phyloP scores from a whole-genome alignment of 2,797 vertebrate genomes.

The Triplophysa yarkandensis region DNA sequence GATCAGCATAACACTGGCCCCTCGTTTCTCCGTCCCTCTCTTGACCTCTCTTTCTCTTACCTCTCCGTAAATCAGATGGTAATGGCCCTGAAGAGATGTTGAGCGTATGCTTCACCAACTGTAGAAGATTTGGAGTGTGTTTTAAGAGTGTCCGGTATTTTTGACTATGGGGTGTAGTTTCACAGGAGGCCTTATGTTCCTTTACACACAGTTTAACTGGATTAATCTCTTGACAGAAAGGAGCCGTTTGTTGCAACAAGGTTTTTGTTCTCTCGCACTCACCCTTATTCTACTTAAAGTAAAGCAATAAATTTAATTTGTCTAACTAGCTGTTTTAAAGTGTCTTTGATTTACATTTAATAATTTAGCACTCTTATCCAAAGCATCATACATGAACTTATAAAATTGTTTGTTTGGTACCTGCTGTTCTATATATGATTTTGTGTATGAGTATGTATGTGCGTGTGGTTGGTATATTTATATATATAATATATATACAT shows the following conservation, averaged over 20 bases:
- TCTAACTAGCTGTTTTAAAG: too few relatives aligned
- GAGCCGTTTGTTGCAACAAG: not conserved
- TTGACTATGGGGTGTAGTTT: constrained; percentile 24
- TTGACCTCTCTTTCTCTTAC: constrained; percentile 34
- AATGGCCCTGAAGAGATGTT: constrained; percentile 28
- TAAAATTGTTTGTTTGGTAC: too few relatives aligned
- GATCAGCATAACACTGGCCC: constrained; percentile 53
- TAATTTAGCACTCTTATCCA: too few relatives aligned
- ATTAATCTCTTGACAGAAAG: constrained; percentile 3
- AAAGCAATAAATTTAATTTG: too few relatives aligned
- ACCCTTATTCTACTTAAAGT: too few relatives aligned
- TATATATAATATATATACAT: too few relatives aligned
- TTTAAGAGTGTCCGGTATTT: not conserved
- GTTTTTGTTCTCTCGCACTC: constrained; percentile 4
- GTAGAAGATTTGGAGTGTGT: constrained; percentile 34
- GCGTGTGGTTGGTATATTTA: too few relatives aligned
- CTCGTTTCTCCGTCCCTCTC: constrained; percentile 25
- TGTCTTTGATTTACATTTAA: too few relatives aligned
- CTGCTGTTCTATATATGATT: too few relatives aligned
- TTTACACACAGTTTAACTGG: constrained; percentile 7
- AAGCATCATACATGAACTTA: too few relatives aligned
- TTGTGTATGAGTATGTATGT: too few relatives aligned
- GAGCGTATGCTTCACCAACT: constrained; percentile 27
- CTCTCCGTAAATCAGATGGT: constrained; percentile 51
- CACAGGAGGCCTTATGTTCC: constrained; percentile 10